Evolutionary conservation across 2,113 vertebrate species (phyloP), one percentile per base, ranked within the genome.

Genomic region (Anguilla rostrata): DNA sequence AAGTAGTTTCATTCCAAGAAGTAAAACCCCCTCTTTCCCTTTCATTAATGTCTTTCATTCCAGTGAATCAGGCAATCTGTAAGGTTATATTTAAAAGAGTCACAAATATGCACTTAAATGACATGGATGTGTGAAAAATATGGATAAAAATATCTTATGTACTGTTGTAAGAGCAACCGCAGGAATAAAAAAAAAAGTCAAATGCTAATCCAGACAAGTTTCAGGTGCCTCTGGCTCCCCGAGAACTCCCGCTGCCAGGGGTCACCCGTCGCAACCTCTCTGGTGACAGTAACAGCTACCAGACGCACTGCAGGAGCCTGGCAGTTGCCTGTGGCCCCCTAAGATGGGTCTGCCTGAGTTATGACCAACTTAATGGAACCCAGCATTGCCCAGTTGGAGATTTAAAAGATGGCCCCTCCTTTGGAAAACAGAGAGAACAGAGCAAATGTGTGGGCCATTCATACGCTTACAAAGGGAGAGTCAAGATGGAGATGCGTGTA

Each of bases 171-270:
- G 29, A 34, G 71, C 26, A 75, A 75, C 22, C 34, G 71, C n/a
- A 75, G n/a, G 71, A 12, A 46, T 46, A 46, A 46, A 63, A 18
- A 12, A 71, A 7, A 75, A 26, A 75, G 26, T 11, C 46, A 75
- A 82, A 79, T 41, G 78, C 82, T 29, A 60, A 39, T 49, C 81
- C 81, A 40, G 53, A 63, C 43, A 9, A 82, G 83, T 86, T 88
- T 86, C 78, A 86, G 86, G 81, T 39, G 81, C 83, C 85, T 86
- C 89, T 89, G 88, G 71, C 87, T 86, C 66, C 81, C 85, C 81
- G 83, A 85, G 82, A 84, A 39, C 14, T 41, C 43, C 46, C 12
- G 81, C n/a, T 82, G 81, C 81, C 26, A 29, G 53, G 34, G 88
- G 82, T 41, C 78, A 22, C 57, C 82, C 78, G 29, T 41, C 56